Evolutionary conservation across 2,797 vertebrate genomes (phyloP).

Genomic region (Enteromius radiatus): DNA sequence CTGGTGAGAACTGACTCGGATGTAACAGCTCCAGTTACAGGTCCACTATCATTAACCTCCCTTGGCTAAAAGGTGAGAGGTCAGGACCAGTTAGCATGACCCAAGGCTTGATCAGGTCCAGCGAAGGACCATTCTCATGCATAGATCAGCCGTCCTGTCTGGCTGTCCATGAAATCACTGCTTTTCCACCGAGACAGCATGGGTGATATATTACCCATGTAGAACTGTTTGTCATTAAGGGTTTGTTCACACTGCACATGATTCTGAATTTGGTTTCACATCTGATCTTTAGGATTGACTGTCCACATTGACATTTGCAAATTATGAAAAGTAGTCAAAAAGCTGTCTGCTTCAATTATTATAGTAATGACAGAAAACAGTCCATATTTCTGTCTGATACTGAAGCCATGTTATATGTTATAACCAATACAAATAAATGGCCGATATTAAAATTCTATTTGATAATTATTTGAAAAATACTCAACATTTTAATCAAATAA

Average conservation of each 20-base stretch:
- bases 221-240: slow-evolving; percentile 45
- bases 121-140: slow-evolving; percentile 39
- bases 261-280: not conserved
- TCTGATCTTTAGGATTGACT: not conserved
- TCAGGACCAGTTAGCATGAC: slow-evolving; percentile 57
- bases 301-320: not conserved
- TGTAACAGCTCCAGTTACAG: slow-evolving; percentile 61
- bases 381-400: not conserved
- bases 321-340: not conserved
- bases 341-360: not conserved
- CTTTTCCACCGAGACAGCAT: slow-evolving; percentile 21
- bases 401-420: too few species aligned
- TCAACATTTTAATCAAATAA: too few species aligned
- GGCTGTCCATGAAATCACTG: slow-evolving; percentile 39
- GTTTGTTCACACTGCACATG: slow-evolving; percentile 33
- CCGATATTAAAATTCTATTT: too few species aligned
- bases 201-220: slow-evolving; percentile 52
- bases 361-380: not conserved
- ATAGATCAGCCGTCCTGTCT: slow-evolving; percentile 44
- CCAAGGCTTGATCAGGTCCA: slow-evolving; percentile 42
- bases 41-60: slow-evolving; percentile 59
- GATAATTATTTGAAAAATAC: too few species aligned
- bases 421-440: too few species aligned
- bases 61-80: slow-evolving; percentile 49
- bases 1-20: slow-evolving; percentile 44